Conservation (phyloP, 2,888 invertebrate species). For the Pediacus dermestoides region DNA sequence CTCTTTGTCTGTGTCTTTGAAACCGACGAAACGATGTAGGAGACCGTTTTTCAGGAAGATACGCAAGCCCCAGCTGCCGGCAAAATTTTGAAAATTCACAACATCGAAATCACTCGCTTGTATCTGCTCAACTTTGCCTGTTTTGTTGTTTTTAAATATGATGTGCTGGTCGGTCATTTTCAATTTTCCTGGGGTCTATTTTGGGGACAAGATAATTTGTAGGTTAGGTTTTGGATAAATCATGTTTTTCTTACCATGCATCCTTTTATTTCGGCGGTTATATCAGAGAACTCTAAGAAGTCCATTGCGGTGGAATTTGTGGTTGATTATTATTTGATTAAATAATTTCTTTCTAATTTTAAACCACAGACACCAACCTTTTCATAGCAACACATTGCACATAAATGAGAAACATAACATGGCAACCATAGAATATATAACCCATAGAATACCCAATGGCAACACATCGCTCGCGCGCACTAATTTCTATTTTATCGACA, state of each 20-base stretch:
- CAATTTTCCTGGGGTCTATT: constrained; percentile 86
- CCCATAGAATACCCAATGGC: too few relatives aligned
- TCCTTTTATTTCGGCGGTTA: constrained; percentile 79
- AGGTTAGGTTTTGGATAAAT: too few relatives aligned
- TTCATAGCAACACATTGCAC: too few relatives aligned
- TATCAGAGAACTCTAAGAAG: constrained; percentile 83
- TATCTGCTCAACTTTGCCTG: constrained; percentile 93
- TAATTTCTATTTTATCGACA: too few relatives aligned
- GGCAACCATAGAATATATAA: too few relatives aligned
- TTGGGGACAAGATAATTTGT: too few relatives aligned
- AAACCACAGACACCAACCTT: too few relatives aligned
- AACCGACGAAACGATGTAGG: constrained; percentile 88
- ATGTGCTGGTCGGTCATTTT: constrained; percentile 89
- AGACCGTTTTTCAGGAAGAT: constrained; percentile 87
- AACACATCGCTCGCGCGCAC: too few relatives aligned
- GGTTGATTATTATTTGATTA: too few relatives aligned
- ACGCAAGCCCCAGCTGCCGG: constrained; percentile 85
- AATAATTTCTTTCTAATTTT: too few relatives aligned
- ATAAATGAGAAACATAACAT: too few relatives aligned
- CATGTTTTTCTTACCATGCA: constrained; percentile 83
- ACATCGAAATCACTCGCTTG: constrained; percentile 79
- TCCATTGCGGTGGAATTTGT: constrained; percentile 57
- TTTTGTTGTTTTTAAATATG: constrained; percentile 92
- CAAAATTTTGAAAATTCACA: constrained; percentile 89
- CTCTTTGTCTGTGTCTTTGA: constrained; percentile 92